Evolutionary conservation across 2,888 invertebrate species (phyloP).

Genomic region (Drosophila vallismaia): DNA sequence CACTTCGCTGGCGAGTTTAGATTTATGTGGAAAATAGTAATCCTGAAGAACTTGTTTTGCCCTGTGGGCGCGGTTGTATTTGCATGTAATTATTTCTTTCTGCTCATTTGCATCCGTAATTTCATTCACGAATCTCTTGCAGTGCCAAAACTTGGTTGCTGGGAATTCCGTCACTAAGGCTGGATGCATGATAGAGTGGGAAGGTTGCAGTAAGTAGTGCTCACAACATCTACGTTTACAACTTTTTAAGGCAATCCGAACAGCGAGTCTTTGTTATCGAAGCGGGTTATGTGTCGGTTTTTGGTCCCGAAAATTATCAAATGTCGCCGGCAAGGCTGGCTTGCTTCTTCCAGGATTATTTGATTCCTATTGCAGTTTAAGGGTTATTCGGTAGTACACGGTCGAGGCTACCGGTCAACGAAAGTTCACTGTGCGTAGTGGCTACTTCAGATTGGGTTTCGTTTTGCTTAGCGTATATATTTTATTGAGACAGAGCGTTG

Average conservation of each 20-base stretch:
- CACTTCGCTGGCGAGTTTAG: constrained; percentile 2
- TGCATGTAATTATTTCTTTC: too few species aligned
- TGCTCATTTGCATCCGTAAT: too few species aligned
- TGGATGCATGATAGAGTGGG: neutral
- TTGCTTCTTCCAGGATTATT: constrained; percentile 9
- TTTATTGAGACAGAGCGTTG: neutral
- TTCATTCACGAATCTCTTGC: too few species aligned
- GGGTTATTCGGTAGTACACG: neutral
- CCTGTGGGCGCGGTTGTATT: neutral
- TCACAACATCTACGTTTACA: constrained; percentile 2
- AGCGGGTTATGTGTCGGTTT: constrained; percentile 2
- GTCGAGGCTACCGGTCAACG: neutral
- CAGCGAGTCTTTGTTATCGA: neutral
- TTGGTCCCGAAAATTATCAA: constrained; percentile 4
- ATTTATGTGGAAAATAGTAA: constrained; percentile 11
- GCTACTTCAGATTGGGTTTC: constrained; percentile 6
- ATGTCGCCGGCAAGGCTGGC: neutral
- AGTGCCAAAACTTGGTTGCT: constrained; percentile 6
- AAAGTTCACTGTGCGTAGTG: constrained; percentile 7
- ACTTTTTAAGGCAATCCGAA: too few species aligned
- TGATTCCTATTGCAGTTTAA: constrained; percentile 8
- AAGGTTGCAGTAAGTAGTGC: neutral
- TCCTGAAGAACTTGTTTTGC: constrained; percentile 10
- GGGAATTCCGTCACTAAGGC: neutral
- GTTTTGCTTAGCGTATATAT: neutral